Conservation (phyloP, 2,888 invertebrate genomes). For the Phoronis australis region DNA sequence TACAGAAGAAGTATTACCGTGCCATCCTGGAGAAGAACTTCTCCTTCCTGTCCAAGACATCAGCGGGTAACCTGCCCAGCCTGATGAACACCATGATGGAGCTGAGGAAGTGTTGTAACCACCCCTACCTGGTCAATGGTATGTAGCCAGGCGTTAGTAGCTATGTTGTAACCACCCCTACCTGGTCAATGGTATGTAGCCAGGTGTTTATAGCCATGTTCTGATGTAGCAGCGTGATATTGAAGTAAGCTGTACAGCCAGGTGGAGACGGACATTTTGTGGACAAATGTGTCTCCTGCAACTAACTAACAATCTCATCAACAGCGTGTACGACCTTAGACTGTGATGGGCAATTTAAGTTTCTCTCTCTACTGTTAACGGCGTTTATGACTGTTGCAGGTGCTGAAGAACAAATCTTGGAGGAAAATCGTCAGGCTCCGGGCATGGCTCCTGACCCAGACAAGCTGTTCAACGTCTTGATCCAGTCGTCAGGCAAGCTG, state of each 20-base stretch:
- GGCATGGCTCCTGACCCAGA: conserved; percentile 18
- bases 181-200: conserved; percentile 74
- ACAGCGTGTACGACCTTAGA: no score
- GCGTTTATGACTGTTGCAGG: conserved; percentile 38
- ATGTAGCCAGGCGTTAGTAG: no score
- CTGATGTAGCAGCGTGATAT: conserved; percentile 99
- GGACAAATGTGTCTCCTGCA: no score
- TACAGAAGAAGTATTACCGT: conserved; percentile 99
- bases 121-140: conserved; percentile 95
- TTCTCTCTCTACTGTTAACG: background rate
- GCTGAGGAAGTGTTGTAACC: conserved; percentile 96
- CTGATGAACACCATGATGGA: conserved; percentile 99
- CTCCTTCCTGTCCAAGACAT: conserved; percentile 92
- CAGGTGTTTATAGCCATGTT: no score
- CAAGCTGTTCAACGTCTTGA: conserved; percentile 62
- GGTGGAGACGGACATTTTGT: no score
- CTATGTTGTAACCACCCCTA: conserved; percentile 99
- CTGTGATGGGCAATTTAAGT: no score
- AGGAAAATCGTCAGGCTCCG: conserved; percentile 60
- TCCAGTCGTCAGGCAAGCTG: conserved; percentile 97
- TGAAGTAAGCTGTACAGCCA: conserved; percentile 76
- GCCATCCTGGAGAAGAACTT: conserved; percentile 98
- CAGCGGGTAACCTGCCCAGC: conserved; percentile 95
- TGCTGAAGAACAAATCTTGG: conserved; percentile 96
- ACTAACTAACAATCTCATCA: no score